Evolutionary conservation across 2,797 vertebrate species (phyloP), one percentile per base, ranked within the genome.

Genomic region (Sebastes hopkinsi): DNA sequence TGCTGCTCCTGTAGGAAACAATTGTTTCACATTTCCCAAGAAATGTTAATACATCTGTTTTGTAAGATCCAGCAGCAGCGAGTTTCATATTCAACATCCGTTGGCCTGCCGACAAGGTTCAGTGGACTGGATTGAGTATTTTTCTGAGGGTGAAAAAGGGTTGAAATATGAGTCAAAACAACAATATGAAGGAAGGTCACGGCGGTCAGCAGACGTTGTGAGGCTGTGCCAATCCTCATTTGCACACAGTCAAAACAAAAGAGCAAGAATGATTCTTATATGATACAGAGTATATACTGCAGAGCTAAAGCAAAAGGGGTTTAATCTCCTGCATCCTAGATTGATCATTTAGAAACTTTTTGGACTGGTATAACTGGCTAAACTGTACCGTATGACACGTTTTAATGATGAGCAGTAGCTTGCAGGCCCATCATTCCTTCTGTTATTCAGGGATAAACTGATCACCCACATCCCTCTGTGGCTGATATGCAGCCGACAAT

Each of bases 161-260:
- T 42, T 46, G 29, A 79, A 81, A 64, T 71, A 55, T 2, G 72
- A 72, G 72, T 76, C 62, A 56, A 67, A 77, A 73, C 72, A 83
- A 76, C 64, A 70, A 58, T 56, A 22, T n/a, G n/a, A 55, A 20
- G n/a, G 32, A n/a, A 79, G 78, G 79, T 74, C 58, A 27, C 12
- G 4, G 62, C 46, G 27, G 68, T 70, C 61, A 64, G 52, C 25
- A 74, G 77, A 46, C 30, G 8, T 22, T 2, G 54, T 6, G 68
- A 66, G 13, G 6, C 34, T 13, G 2, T 34, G 71, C 42, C 56
- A 25, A 25, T 70, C 64, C 55, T 82, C 54, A 65, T 82, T 70
- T 69, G 27, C 38, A 82, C 62, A 69, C 29, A 66, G 62, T 56
- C 11, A 60, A 68, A 79, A 59, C 54, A 34, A 59, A 67, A 65